Conservation (phyloP, 2,888 invertebrate species). For the Cacoxenus indagator region DNA sequence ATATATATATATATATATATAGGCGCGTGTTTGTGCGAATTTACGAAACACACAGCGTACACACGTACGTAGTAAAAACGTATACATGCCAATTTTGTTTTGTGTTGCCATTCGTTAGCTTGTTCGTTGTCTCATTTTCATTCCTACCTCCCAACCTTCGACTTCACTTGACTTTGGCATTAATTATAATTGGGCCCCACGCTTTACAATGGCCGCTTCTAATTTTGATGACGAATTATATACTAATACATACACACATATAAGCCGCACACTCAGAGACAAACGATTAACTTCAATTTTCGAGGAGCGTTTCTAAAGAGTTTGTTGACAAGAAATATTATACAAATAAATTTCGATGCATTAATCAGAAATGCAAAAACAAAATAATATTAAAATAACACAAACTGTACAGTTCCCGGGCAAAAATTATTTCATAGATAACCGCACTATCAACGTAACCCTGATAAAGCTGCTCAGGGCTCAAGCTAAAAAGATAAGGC, state of each 20-base stretch:
- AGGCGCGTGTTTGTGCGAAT: not conserved
- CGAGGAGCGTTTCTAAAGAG: not conserved
- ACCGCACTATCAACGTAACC: conserved; percentile 24
- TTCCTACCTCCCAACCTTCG: not conserved
- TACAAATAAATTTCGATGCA: not conserved
- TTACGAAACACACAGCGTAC: not conserved
- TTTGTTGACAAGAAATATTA: not conserved
- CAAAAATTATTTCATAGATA: not conserved
- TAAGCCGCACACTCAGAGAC: no score
- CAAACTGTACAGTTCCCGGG: not conserved
- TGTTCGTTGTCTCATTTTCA: not conserved
- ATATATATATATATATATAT: not conserved
- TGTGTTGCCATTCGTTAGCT: not conserved
- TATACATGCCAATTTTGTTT: not conserved
- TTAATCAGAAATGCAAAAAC: not conserved
- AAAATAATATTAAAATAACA: not conserved
- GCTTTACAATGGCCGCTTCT: no score
- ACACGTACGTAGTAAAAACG: not conserved
- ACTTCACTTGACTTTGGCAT: not conserved
- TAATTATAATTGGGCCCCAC: not conserved
- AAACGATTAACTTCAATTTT: no score
- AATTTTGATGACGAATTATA: not conserved
- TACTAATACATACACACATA: not conserved
- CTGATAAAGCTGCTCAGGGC: conserved; percentile 6
- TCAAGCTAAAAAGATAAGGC: conserved; percentile 34